Conservation (phyloP, 1,140 invertebrate genomes). For the Colletes latitarsis region DNA sequence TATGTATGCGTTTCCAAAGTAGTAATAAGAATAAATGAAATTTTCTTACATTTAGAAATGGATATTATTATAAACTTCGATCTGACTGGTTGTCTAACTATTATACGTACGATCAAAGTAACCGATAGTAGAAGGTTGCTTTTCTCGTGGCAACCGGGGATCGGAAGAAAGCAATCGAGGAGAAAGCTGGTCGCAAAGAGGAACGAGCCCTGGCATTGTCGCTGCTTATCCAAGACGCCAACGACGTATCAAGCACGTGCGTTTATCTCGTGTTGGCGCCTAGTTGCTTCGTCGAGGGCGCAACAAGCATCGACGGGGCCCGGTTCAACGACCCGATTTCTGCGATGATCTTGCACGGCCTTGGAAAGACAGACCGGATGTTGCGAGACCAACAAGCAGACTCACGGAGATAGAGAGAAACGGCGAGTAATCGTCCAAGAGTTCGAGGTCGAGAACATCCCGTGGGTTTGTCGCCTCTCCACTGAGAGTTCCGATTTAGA, state of each 20-base stretch:
- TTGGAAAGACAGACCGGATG: constrained; percentile 67
- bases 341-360: constrained; percentile 69
- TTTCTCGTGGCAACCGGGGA: background rate
- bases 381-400: constrained; percentile 39
- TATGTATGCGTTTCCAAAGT: too few relatives aligned
- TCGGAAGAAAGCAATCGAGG: constrained; percentile 15
- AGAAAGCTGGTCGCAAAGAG: constrained; percentile 8
- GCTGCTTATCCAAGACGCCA: constrained; percentile 34
- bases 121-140: too few relatives aligned
- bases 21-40: too few relatives aligned
- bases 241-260: constrained; percentile 37
- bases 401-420: constrained; percentile 21
- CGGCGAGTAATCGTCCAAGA: constrained; percentile 51
- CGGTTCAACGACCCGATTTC: constrained; percentile 75
- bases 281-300: constrained; percentile 45
- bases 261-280: constrained; percentile 63
- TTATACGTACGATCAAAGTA: too few relatives aligned
- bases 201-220: constrained; percentile 29
- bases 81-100: too few relatives aligned
- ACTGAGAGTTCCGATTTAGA: background rate
- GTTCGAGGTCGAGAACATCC: constrained; percentile 61
- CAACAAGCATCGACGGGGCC: constrained; percentile 40
- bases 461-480: background rate
- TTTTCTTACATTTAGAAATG: too few relatives aligned
- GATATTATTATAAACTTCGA: too few relatives aligned